Evolutionary conservation across 2,888 invertebrate species (phyloP).

Genomic region (Hyles lineata): DNA sequence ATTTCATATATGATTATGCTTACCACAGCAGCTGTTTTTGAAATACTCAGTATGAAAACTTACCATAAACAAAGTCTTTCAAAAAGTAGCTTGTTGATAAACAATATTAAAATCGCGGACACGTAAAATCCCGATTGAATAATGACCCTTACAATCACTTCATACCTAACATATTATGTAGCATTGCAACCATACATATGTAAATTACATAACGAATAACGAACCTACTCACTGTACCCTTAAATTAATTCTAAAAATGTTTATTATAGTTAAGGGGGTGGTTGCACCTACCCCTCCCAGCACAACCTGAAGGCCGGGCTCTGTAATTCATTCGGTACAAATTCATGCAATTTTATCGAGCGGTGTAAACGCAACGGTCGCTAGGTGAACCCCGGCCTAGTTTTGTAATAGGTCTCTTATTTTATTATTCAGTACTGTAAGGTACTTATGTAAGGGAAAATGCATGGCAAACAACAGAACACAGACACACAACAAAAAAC

Average conservation of each 20-base stretch:
- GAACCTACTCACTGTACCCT: neutral
- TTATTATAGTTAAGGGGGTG: neutral
- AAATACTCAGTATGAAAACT: neutral
- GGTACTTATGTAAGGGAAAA: too few species aligned
- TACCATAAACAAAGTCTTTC: neutral
- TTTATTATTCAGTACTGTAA: too few species aligned
- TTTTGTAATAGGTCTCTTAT: neutral
- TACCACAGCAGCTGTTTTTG: too few species aligned
- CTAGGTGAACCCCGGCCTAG: conserved; percentile 7
- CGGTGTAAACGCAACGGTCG: neutral
- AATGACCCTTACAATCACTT: neutral
- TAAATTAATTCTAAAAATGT: neutral
- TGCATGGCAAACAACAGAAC: too few species aligned
- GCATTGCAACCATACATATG: too few species aligned
- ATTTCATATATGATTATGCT: too few species aligned
- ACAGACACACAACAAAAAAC: too few species aligned
- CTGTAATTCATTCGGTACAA: conserved; percentile 16
- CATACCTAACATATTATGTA: too few species aligned
- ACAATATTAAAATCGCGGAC: too few species aligned
- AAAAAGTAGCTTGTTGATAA: too few species aligned
- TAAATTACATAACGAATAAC: neutral
- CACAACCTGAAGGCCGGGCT: neutral
- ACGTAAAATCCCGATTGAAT: neutral
- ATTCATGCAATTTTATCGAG: conserved; percentile 24
- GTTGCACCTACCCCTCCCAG: neutral